Percentiles rank a stretch among this genome's conserved stretches.
phyloP scores from a whole-genome alignment of 1,140 invertebrate genomes.

The Phymorhynchus buccinoides region DNA sequence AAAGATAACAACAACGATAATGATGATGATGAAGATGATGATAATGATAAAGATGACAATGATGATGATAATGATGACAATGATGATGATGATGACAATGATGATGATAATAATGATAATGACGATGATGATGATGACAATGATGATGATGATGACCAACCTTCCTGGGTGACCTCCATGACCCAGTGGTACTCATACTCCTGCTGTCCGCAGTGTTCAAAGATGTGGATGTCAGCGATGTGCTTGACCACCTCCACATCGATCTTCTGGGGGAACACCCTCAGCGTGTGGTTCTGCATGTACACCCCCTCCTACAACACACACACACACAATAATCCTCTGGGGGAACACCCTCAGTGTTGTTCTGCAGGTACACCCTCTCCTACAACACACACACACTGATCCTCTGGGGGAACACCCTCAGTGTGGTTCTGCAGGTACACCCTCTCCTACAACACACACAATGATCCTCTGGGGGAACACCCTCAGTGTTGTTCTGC shows the following conservation, averaged over 20 bases:
- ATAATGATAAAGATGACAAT: too few relatives aligned
- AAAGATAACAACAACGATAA: not conserved
- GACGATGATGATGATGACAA: not conserved
- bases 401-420: too few relatives aligned
- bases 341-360: too few relatives aligned
- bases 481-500: too few relatives aligned
- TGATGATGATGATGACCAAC: slow-evolving; percentile 16
- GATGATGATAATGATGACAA: not conserved
- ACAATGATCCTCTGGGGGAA: too few relatives aligned
- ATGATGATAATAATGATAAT: not conserved
- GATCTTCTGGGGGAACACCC: slow-evolving; percentile 25
- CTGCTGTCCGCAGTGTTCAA: slow-evolving; percentile 33
- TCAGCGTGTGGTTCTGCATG: not conserved
- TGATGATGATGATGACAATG: not conserved
- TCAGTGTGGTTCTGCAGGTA: too few relatives aligned
- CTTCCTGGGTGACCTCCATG: slow-evolving; percentile 38
- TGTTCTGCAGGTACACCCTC: too few relatives aligned
- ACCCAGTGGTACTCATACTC: slow-evolving; percentile 28
- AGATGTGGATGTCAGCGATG: slow-evolving; percentile 42
- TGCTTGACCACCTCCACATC: slow-evolving; percentile 42
- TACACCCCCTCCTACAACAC: slow-evolving; percentile 21
- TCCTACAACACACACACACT: too few relatives aligned
- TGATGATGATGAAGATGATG: not conserved
- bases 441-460: too few relatives aligned
- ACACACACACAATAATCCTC: too few relatives aligned